phyloP scores from a whole-genome alignment of 2,113 vertebrate species.

The Melanerpes formicivorus region DNA sequence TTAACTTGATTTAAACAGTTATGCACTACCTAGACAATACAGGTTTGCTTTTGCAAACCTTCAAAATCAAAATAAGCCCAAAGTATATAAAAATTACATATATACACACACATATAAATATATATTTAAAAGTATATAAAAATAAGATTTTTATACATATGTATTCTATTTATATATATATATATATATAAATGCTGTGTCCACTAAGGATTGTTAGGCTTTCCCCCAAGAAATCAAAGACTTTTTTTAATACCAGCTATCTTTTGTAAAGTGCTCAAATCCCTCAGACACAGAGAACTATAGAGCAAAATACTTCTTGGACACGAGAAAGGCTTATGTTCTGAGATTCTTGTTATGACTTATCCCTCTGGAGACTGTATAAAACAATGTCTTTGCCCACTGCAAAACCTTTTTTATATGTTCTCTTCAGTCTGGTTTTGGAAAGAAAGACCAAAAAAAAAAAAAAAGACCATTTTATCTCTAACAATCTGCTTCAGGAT shows the following conservation, averaged over 20 bases:
- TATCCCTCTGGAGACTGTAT: neutral
- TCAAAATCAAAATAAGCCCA: neutral
- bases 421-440: neutral
- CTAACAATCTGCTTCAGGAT: neutral
- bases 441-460: neutral
- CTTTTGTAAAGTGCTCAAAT: neutral
- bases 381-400: neutral
- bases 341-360: neutral
- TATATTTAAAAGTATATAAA: no score
- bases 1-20: slow-evolving; percentile 21
- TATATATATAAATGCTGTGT: no score
- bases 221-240: neutral
- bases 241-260: neutral
- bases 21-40: neutral
- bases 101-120: no score
- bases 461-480: neutral
- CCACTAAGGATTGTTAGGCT: neutral
- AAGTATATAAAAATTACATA: neutral
- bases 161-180: no score
- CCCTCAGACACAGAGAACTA: neutral
- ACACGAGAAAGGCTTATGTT: neutral
- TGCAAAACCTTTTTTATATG: neutral
- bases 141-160: no score
- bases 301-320: neutral
- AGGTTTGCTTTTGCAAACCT: neutral